A percentile compares a stretch with the other conserved stretches of the same genome.
Evolutionary conservation across 1,140 invertebrate genomes (phyloP).

Genomic region (Halictus rubicundus): DNA sequence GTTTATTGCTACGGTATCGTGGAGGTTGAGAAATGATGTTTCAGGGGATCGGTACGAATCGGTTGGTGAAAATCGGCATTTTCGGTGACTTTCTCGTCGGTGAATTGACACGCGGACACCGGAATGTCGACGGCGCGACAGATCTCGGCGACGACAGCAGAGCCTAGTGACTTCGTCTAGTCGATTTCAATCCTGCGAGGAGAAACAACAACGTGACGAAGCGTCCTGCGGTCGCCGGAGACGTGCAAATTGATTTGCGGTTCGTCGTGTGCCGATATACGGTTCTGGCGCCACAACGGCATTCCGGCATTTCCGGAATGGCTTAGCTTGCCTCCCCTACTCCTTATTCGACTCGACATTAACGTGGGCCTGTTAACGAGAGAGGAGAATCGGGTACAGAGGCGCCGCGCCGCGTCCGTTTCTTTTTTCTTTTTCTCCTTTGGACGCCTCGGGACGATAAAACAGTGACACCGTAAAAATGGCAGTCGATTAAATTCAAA

Average conservation of each 20-base stretch:
- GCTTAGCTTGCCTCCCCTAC: conserved; percentile 60
- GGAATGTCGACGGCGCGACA: neutral
- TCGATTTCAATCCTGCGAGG: conserved; percentile 58
- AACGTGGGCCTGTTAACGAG: conserved; percentile 66
- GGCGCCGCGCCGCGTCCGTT: conserved; percentile 25
- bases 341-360: conserved; percentile 59
- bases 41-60: too few relatives aligned
- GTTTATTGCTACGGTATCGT: too few relatives aligned
- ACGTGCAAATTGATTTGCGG: conserved; percentile 73
- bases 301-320: conserved; percentile 75
- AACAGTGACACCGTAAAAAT: conserved; percentile 24
- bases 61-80: too few relatives aligned
- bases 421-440: too few relatives aligned
- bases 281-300: conserved; percentile 66
- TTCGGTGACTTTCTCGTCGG: too few relatives aligned
- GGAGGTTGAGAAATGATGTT: too few relatives aligned
- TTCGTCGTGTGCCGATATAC: conserved; percentile 63
- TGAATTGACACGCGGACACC: neutral
- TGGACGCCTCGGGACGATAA: conserved; percentile 4
- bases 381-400: conserved; percentile 60
- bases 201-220: conserved; percentile 45
- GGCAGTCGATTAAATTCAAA: conserved; percentile 8
- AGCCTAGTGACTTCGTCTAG: conserved; percentile 29
- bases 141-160: conserved; percentile 35
- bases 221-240: conserved; percentile 28